phyloP scores from a whole-genome alignment of 2,797 vertebrate species.

The Protosalanx chinensis region DNA sequence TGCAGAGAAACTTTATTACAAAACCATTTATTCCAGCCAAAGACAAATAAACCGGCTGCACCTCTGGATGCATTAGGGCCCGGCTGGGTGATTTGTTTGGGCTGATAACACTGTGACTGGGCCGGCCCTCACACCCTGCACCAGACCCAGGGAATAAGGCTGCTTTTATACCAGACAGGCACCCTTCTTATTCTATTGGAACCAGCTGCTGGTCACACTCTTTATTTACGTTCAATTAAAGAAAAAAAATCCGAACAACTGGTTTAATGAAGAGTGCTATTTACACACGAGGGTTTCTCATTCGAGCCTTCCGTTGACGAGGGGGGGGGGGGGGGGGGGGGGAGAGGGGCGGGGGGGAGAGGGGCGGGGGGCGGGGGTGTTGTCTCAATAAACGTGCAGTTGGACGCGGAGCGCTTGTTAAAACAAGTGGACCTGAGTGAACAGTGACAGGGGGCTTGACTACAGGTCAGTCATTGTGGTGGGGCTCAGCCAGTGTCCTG shows the following conservation, averaged over 20 bases:
- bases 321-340: neutral
- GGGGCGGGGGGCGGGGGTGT: neutral
- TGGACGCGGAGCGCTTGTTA: slow-evolving; percentile 60
- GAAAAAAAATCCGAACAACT: slow-evolving; percentile 70
- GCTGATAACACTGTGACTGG: slow-evolving; percentile 89
- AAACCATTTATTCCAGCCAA: slow-evolving; percentile 97
- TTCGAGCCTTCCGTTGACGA: slow-evolving; percentile 51
- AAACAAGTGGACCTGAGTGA: slow-evolving; percentile 62
- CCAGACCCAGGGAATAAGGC: slow-evolving; percentile 79
- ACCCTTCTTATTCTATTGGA: slow-evolving; percentile 76
- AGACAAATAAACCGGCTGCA: slow-evolving; percentile 95
- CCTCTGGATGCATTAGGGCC: slow-evolving; percentile 89
- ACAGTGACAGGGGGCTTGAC: slow-evolving; percentile 38
- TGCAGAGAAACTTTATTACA: slow-evolving; percentile 91
- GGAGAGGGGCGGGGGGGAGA: too few relatives aligned
- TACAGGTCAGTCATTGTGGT: slow-evolving; percentile 44
- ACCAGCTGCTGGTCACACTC: slow-evolving; percentile 81
- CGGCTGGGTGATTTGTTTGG: slow-evolving; percentile 77
- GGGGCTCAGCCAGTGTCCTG: neutral
- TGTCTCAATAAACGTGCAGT: slow-evolving; percentile 65
- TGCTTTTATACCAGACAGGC: slow-evolving; percentile 80
- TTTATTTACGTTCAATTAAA: slow-evolving; percentile 93
- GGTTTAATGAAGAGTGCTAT: slow-evolving; percentile 85
- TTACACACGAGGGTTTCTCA: slow-evolving; percentile 75
- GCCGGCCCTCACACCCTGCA: slow-evolving; percentile 54